Evolutionary conservation across 2,113 vertebrate species (phyloP).

Genomic region (Ictidomys tridecemlineatus): DNA sequence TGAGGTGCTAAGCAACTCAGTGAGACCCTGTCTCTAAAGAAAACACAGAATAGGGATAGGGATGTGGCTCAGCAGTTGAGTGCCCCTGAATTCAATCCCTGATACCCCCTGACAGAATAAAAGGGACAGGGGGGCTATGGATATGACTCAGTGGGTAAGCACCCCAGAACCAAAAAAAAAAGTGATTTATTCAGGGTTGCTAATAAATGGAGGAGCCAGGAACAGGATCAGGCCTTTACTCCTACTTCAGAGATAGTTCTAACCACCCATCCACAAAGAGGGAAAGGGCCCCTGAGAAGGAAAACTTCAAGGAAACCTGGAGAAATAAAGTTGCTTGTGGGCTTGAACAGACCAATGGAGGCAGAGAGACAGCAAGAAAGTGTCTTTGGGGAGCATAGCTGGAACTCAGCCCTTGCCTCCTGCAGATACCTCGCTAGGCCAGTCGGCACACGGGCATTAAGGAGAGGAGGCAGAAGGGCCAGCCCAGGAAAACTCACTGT

Average conservation of each 20-base stretch:
- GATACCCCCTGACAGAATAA: no score
- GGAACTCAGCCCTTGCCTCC: not conserved
- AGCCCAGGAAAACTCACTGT: not conserved
- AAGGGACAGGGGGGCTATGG: no score
- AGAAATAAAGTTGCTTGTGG: not conserved
- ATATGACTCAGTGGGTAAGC: no score
- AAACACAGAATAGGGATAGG: no score
- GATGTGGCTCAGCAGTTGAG: no score
- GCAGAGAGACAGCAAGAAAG: not conserved
- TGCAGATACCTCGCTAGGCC: not conserved
- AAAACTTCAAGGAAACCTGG: not conserved
- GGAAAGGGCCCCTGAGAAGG: not conserved
- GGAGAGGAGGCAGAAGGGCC: not conserved
- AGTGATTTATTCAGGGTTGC: not conserved
- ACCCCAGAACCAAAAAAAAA: no score
- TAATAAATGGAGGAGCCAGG: not conserved
- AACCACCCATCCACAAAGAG: not conserved
- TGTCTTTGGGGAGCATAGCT: not conserved
- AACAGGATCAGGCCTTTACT: not conserved
- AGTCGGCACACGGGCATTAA: constrained; percentile 21
- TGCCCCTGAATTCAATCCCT: no score
- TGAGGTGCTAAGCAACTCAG: no score
- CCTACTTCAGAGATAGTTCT: not conserved
- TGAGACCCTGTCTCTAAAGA: no score
- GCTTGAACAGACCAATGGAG: not conserved